phyloP scores from a whole-genome alignment of 2,113 vertebrate genomes.

The Phrynocephalus versicolor region DNA sequence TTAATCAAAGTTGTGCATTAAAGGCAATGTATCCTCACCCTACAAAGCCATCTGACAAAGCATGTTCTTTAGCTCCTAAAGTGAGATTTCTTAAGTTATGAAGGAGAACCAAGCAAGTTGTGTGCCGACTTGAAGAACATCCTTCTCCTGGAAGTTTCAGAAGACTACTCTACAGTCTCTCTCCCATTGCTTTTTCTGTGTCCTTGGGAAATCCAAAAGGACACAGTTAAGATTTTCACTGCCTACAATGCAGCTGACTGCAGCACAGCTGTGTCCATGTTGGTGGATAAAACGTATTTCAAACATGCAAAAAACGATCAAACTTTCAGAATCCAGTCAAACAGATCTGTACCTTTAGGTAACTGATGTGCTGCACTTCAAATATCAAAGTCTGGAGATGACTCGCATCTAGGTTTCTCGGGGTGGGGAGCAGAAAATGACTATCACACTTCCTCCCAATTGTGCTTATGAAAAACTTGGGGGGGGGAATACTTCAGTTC shows the following conservation, averaged over 20 bases:
- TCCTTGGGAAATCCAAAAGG: background rate
- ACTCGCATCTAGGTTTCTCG: background rate
- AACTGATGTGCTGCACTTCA: too few species aligned
- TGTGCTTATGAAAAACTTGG: background rate
- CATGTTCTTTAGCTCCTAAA: background rate
- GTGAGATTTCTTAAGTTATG: background rate
- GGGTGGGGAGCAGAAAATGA: background rate
- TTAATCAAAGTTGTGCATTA: constrained; percentile 22
- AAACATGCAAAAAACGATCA: background rate
- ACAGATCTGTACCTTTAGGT: too few species aligned
- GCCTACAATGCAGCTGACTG: background rate
- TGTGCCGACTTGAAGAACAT: background rate
- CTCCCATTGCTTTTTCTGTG: background rate
- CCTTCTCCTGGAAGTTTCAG: background rate
- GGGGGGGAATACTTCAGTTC: background rate
- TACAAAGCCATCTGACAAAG: background rate
- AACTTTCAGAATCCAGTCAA: background rate
- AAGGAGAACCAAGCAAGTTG: too few species aligned
- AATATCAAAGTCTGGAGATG: background rate
- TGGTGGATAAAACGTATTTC: background rate
- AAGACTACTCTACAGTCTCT: background rate
- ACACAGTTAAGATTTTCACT: background rate
- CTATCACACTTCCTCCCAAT: background rate
- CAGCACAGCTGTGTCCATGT: background rate
- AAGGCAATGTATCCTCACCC: background rate